These are phyloP conservation scores for Tipula unca DNA, from an alignment of 2,888 invertebrate species.

Conservation along the genomic window DNA sequence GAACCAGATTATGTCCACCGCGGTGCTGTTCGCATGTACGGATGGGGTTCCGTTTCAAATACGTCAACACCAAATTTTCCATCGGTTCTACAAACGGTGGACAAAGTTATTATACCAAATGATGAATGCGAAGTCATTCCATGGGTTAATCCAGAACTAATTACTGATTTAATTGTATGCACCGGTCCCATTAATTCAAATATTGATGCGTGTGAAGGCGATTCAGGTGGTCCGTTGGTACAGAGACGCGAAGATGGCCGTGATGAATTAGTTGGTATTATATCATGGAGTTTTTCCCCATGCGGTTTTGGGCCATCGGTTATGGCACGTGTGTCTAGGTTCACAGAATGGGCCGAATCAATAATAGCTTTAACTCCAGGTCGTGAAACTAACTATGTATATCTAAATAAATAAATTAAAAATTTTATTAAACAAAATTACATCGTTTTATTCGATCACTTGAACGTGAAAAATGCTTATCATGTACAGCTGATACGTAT, in stretches of 20 bases:
- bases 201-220: constrained; percentile 14
- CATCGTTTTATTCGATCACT: too few relatives aligned
- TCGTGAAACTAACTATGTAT: too few relatives aligned
- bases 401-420: too few relatives aligned
- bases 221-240: not conserved
- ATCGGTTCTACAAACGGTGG: not conserved
- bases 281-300: constrained; percentile 1
- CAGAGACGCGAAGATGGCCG: not conserved
- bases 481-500: too few relatives aligned
- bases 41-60: not conserved
- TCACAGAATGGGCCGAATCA: not conserved
- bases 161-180: not conserved
- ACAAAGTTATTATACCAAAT: not conserved
- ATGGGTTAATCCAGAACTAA: not conserved
- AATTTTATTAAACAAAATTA: too few relatives aligned
- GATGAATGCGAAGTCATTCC: not conserved
- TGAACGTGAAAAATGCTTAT: too few relatives aligned
- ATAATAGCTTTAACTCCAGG: too few relatives aligned
- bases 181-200: not conserved
- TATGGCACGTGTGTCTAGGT: not conserved
- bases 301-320: not conserved
- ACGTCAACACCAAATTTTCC: not conserved
- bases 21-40: not conserved
- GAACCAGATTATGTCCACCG: not conserved
- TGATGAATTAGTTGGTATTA: not conserved